Percentiles rank a stretch among this genome's conserved stretches.
phyloP scores from a whole-genome alignment of 1,140 invertebrate species.

The Drosophila fuyamai region DNA sequence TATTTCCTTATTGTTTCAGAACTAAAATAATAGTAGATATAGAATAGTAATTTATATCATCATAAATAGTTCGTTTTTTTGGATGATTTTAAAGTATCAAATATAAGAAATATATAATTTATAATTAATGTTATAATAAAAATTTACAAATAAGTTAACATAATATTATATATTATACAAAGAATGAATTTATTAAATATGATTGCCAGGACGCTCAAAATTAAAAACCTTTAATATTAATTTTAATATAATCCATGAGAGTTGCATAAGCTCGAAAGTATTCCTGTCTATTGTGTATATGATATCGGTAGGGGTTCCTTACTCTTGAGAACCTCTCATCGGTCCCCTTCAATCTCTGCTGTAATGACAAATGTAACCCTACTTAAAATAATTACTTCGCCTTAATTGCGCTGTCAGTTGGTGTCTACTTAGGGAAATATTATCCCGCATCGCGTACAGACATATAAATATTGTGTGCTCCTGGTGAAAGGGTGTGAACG shows the following conservation, averaged over 20 bases:
- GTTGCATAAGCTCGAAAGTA: neutral
- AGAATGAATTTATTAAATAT: no score
- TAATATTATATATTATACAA: no score
- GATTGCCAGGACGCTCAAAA: no score
- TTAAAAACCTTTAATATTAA: no score
- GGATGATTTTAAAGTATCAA: no score
- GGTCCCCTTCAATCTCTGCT: constrained; percentile 12
- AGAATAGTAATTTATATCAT: no score
- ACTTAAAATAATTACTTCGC: constrained; percentile 82
- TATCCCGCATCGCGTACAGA: constrained; percentile 66
- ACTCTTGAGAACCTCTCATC: constrained; percentile 28
- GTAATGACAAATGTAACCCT: constrained; percentile 79
- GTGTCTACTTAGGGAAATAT: constrained; percentile 82
- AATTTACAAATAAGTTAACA: no score
- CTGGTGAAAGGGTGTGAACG: constrained; percentile 37
- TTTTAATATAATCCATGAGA: neutral
- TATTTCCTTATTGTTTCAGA: no score
- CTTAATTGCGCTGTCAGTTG: constrained; percentile 82
- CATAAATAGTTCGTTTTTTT: no score
- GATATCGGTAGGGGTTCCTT: constrained; percentile 25
- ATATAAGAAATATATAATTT: no score
- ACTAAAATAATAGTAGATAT: no score
- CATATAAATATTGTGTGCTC: constrained; percentile 55
- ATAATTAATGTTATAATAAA: no score
- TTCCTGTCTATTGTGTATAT: neutral